These are phyloP conservation scores for Bubo scandiacus DNA, from an alignment of 2,113 vertebrate species.

Conservation along the genomic window DNA sequence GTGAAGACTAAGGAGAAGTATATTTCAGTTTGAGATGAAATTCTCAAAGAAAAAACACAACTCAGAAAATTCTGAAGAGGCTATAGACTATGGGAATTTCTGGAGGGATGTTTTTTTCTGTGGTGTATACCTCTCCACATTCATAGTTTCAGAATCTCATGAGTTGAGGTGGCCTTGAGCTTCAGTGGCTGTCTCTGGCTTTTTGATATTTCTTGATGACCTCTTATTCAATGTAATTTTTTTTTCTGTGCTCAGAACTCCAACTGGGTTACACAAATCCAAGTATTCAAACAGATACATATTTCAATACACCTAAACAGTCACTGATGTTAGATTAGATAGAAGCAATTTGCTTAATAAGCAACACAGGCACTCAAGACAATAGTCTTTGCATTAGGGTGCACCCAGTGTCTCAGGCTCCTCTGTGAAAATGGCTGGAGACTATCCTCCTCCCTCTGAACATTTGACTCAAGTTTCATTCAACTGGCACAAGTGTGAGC, in stretches of 20 bases:
- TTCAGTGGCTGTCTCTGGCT: background rate
- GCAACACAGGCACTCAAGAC: background rate
- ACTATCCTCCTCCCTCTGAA: background rate
- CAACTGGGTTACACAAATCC: background rate
- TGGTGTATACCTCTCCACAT: background rate
- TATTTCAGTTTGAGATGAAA: background rate
- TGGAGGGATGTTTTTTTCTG: background rate
- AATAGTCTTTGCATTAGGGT: background rate
- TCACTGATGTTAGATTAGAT: background rate
- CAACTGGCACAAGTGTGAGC: background rate
- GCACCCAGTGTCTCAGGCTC: background rate
- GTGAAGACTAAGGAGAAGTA: background rate
- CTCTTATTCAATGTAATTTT: background rate
- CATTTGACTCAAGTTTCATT: background rate
- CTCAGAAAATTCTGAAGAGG: background rate
- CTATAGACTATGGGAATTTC: background rate
- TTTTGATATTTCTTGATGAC: background rate
- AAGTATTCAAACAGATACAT: background rate
- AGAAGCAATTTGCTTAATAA: background rate
- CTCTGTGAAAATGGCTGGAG: background rate
- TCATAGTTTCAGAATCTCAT: background rate
- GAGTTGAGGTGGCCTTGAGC: background rate
- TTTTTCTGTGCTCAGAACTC: background rate
- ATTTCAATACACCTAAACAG: background rate
- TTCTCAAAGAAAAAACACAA: background rate